Base-by-base conservation (phyloP, 2,113 vertebrate species). In the Brachyhypopomus occidentalis region DNA sequence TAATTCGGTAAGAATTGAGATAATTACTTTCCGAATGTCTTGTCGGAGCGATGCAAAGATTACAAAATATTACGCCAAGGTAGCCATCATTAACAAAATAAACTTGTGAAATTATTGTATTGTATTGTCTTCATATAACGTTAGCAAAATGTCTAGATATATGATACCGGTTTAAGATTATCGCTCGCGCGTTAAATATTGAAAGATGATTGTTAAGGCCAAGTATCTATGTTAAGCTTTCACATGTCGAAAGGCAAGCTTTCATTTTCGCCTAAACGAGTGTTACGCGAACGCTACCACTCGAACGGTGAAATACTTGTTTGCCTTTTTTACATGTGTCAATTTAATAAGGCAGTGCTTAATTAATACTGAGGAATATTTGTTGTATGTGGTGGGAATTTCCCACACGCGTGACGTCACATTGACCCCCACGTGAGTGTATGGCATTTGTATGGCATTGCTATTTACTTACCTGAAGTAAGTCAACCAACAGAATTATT, bases 351-450 rank as follows among this genome's bases (percentile, higher is more conserved):
- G n/a, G 6, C 58, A 9, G 1, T 79, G 22, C 14, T 45, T 22
- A 4, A 45, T 34, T 22, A 4, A 22, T 62, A 20, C 55, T 36
- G 34, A 12, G n/a, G 17, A 14, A 5, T 60, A 59, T 52, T 75
- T 23, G 11, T 20, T 58, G 70, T 69, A 5, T 45, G 59, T 22
- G 12, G 30, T 77, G 79, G 84, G 84, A 82, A 85, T 56, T 72
- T 79, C 84, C 84, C 84, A 12, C 56, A 1, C 11, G 20, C 3
- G 71, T 85, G 80, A 82, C 84, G 84, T 85, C 79, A 81, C 75
- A 12, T 12, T 19, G 30, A n/a, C 22, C 59, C 23, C 27, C 16
- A 20, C 19, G 17, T 64, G 12, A 5, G 17, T 64, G n/a, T 63
- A 6, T 73, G 14, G 1, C 19, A 30, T 5, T 23, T 12, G 17